Conservation (phyloP, 2,113 vertebrate genomes). For the Orthonyx spaldingii region DNA sequence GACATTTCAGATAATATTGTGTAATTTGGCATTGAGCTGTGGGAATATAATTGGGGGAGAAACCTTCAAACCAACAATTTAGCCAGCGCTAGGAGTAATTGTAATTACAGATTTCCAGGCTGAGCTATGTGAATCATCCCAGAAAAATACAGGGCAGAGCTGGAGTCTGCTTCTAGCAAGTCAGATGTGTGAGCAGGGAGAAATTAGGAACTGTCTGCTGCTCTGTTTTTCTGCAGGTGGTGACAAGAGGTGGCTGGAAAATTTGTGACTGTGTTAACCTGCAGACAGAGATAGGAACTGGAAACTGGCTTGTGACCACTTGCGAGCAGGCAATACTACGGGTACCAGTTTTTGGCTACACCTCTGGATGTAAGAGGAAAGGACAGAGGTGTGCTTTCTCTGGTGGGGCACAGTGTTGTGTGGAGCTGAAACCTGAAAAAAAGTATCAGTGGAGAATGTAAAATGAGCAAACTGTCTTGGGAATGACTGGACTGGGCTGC, state of each 20-base stretch:
- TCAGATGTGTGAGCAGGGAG: not conserved
- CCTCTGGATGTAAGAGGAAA: not conserved
- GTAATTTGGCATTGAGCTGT: not conserved
- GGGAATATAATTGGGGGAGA: not conserved
- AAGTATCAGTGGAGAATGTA: not conserved
- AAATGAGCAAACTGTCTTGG: not conserved
- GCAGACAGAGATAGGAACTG: not conserved
- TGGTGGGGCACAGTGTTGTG: not conserved
- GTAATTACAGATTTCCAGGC: not conserved
- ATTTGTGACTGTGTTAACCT: not conserved
- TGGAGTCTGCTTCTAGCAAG: not conserved
- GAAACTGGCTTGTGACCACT: not conserved
- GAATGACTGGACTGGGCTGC: not conserved
- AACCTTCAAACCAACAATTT: not conserved
- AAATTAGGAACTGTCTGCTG: not conserved
- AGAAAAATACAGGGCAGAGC: not conserved
- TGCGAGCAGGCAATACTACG: not conserved
- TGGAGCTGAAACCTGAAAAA: not conserved
- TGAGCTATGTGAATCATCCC: not conserved
- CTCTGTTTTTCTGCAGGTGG: not conserved
- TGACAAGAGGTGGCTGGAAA: not conserved
- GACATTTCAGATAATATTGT: conserved; percentile 6
- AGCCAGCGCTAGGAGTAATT: not conserved
- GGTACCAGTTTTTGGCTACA: not conserved
- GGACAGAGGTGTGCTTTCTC: not conserved